These are phyloP conservation scores for Apogon talboti DNA, from an alignment of 2,797 vertebrate genomes.

Conservation along the genomic window DNA sequence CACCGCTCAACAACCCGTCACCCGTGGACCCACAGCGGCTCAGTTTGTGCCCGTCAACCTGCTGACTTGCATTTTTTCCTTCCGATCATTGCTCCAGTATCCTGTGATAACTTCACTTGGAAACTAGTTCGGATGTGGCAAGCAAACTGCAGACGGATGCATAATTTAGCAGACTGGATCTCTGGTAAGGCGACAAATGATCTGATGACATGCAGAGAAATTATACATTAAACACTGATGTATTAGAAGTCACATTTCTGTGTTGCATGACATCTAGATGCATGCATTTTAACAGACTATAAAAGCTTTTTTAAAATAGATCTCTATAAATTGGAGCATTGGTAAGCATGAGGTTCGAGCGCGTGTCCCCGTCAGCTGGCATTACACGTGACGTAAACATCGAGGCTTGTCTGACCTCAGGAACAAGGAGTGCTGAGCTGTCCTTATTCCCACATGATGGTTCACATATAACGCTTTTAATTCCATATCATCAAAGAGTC, in stretches of 20 bases:
- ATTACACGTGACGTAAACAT: slow-evolving; percentile 82
- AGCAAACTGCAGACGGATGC: slow-evolving; percentile 80
- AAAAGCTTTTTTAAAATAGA: not conserved
- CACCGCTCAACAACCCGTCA: not conserved
- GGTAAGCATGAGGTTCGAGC: slow-evolving; percentile 31
- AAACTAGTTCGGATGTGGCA: slow-evolving; percentile 76
- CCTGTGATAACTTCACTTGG: slow-evolving; percentile 42
- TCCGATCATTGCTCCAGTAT: slow-evolving; percentile 33
- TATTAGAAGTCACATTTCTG: not conserved
- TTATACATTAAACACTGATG: not conserved
- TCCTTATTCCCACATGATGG: slow-evolving; percentile 52
- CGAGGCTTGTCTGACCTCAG: slow-evolving; percentile 61
- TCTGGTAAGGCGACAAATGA: slow-evolving; percentile 66
- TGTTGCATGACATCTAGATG: not conserved
- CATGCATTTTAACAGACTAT: not conserved
- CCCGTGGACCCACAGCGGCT: slow-evolving; percentile 1
- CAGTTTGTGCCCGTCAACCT: slow-evolving; percentile 20
- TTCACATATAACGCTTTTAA: slow-evolving; percentile 14
- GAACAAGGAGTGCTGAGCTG: slow-evolving; percentile 73
- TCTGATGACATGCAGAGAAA: too few relatives aligned
- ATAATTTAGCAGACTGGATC: slow-evolving; percentile 81
- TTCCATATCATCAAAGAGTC: not conserved
- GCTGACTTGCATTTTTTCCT: slow-evolving; percentile 23
- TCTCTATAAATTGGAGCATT: slow-evolving; percentile 8
- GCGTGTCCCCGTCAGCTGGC: slow-evolving; percentile 73